Evolutionary conservation across 2,888 invertebrate species (phyloP), one percentile per base, ranked within the genome.

Genomic region (Macrosiphum euphorbiae): DNA sequence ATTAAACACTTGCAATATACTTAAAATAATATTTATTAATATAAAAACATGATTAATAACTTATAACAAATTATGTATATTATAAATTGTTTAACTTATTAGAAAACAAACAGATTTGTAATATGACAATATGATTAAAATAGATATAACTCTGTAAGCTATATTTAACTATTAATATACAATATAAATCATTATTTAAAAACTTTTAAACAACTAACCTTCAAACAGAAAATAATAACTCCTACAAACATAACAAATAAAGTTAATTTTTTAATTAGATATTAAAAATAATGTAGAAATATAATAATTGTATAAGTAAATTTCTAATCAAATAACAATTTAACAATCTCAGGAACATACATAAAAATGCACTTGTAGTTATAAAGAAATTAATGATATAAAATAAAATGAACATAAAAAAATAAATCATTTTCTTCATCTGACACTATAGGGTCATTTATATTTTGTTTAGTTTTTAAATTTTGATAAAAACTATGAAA

Each of bases 391-490:
- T 47, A 47, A 47, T 47, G 47, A 47, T 47, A 47, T 47, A 52
- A 52, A 52, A 52, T 52, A 52, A 52, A 52, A 52, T 52, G 1
- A 47, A 52, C 16, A 52, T 52, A 52, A 52, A 52, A 11, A 52
- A 52, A 52, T 52, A 16, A 52, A 52, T 3, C 16, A 52, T 52
- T 52, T 52, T 52, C 52, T 52, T 52, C 52, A 84, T 84, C 41
- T 84, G 41, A 84, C 84, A 84, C 35, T 84, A 84, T 84, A 84
- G 41, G 84, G 24, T 84, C 84, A 84, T 84, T 84, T 41, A 84
- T 41, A 84, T 84, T 84, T 84, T 84, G 84, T 84, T 44, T 84
- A 8, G 35, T 84, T 55, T 88, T 88, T 55, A 52, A 88, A 88
- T 55, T 52, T 16, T n/a, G 16, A 55, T 88, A 88, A 88, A 52